phyloP scores from a whole-genome alignment of 1,140 invertebrate species.

The Alviniconcha marisindica region DNA sequence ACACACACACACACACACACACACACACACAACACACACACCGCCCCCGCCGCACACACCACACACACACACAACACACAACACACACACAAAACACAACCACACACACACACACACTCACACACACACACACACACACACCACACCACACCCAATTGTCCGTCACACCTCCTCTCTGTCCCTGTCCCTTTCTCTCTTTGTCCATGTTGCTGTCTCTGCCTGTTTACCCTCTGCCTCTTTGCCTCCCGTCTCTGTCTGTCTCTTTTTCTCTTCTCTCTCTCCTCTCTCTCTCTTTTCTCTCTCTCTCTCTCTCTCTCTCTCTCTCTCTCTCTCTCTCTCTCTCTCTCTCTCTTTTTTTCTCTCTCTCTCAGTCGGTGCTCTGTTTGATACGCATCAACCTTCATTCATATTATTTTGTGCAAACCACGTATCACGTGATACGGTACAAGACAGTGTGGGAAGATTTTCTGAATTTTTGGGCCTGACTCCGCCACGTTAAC shows the following conservation, averaged over 20 bases:
- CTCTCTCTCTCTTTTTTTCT: slow-evolving; percentile 15
- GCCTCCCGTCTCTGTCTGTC: not conserved
- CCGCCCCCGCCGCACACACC: not conserved
- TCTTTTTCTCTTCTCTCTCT: not conserved
- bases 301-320: slow-evolving; percentile 23
- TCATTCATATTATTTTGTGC: no score
- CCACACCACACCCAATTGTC: not conserved
- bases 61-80: no score
- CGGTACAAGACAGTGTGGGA: no score
- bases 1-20: not conserved
- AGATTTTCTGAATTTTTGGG: no score
- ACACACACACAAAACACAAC: no score
- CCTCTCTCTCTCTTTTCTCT: not conserved
- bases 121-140: not conserved
- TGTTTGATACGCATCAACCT: no score
- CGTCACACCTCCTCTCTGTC: not conserved
- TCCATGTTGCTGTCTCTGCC: not conserved
- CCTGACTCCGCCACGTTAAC: no score
- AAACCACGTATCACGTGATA: no score
- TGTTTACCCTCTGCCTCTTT: not conserved
- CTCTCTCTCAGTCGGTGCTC: not conserved
- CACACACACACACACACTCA: no score
- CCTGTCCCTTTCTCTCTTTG: not conserved
- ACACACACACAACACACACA: not conserved
- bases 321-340: slow-evolving; percentile 23